Conservation (phyloP, 1,140 invertebrate species). For the Batillaria attramentaria region DNA sequence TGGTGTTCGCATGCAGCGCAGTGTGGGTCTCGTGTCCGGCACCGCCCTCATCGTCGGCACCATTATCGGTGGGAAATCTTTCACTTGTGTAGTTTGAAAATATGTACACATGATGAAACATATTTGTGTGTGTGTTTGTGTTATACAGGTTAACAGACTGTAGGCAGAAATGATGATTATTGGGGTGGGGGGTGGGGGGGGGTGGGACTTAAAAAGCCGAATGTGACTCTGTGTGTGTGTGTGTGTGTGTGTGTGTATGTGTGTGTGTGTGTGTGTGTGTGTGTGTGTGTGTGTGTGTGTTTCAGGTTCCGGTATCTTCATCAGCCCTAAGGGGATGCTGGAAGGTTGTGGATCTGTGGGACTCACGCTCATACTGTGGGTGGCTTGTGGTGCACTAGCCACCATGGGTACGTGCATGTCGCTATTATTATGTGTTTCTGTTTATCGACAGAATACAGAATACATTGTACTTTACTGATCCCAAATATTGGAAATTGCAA, state of each 20-base stretch:
- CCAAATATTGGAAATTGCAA: no score
- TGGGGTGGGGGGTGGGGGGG: neutral
- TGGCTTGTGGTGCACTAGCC: constrained; percentile 63
- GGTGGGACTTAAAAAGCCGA: neutral
- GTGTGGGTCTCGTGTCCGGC: constrained; percentile 62
- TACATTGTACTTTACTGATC: no score
- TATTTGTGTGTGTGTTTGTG: neutral
- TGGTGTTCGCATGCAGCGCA: constrained; percentile 55
- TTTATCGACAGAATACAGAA: no score
- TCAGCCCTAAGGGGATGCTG: constrained; percentile 93
- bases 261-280: neutral
- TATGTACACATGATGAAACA: neutral
- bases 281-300: no score
- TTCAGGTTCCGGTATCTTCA: constrained; percentile 90
- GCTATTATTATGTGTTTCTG: no score
- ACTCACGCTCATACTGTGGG: constrained; percentile 87
- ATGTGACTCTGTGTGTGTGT: neutral
- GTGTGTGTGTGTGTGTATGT: neutral
- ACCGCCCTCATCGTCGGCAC: constrained; percentile 68
- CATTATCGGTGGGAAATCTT: constrained; percentile 52
- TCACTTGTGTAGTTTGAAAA: neutral
- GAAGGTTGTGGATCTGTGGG: constrained; percentile 86
- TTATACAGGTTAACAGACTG: neutral
- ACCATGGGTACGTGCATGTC: constrained; percentile 60
- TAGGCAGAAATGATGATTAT: neutral